Conservation (phyloP, 2,888 invertebrate genomes). For the Pyralis farinalis region DNA sequence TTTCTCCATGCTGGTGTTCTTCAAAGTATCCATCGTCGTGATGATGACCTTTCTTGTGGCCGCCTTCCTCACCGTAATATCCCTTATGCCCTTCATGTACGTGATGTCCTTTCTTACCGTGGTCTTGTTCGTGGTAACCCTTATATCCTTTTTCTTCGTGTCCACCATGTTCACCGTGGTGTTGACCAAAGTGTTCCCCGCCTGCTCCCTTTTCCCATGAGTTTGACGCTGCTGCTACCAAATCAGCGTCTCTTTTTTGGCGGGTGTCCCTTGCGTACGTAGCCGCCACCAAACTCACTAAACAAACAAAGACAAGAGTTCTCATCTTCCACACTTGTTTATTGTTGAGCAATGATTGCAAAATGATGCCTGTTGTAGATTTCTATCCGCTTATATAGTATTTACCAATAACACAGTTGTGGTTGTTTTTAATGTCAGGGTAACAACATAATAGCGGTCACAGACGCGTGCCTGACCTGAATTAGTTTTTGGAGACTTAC, state of each 20-base stretch:
- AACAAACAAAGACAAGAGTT: constrained; percentile 47
- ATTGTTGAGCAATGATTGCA: constrained; percentile 63
- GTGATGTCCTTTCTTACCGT: constrained; percentile 86
- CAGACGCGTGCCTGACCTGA: constrained; percentile 55
- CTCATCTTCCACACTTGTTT: constrained; percentile 58
- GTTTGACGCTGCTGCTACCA: constrained; percentile 72
- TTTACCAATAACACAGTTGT: constrained; percentile 63
- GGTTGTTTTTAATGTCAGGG: constrained; percentile 71
- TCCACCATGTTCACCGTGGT: constrained; percentile 83
- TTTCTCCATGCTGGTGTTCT: constrained; percentile 83
- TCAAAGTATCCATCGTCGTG: constrained; percentile 84
- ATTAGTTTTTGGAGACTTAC: constrained; percentile 36
- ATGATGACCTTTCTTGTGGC: constrained; percentile 83
- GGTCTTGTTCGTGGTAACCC: constrained; percentile 83
- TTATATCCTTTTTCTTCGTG: constrained; percentile 87
- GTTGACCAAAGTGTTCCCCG: constrained; percentile 82
- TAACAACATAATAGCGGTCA: constrained; percentile 55
- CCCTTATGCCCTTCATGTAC: constrained; percentile 83
- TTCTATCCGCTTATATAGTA: constrained; percentile 73
- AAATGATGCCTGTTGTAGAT: constrained; percentile 69
- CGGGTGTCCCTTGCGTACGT: constrained; percentile 72
- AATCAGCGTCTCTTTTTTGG: constrained; percentile 65
- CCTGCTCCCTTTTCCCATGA: constrained; percentile 81
- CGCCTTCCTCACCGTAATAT: constrained; percentile 81
- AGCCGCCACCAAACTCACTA: constrained; percentile 63